Conservation (phyloP, 2,113 vertebrate genomes). For the Nicator chloris region DNA sequence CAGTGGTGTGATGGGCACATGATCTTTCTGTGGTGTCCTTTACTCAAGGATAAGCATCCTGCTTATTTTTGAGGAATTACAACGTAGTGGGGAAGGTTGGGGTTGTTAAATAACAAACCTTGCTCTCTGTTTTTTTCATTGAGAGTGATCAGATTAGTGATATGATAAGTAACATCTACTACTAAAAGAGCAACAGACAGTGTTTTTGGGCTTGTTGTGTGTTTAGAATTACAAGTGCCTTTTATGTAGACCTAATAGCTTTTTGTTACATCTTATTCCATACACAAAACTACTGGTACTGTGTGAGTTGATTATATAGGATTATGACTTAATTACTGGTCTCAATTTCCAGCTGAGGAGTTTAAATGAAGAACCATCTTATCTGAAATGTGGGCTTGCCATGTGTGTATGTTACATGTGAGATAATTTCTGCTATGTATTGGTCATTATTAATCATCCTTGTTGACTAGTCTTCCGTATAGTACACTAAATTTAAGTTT, state of each 20-base stretch:
- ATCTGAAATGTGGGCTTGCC: background rate
- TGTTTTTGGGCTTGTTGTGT: background rate
- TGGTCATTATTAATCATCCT: background rate
- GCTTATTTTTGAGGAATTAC: background rate
- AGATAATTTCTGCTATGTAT: background rate
- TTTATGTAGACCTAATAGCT: background rate
- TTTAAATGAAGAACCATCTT: background rate
- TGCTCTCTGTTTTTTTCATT: background rate
- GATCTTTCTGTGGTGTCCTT: background rate
- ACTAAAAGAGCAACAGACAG: background rate
- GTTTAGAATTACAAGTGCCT: background rate
- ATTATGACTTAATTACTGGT: background rate
- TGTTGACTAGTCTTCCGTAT: background rate
- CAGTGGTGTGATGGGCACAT: constrained; percentile 21
- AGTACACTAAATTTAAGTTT: background rate
- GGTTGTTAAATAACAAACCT: background rate
- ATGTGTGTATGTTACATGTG: background rate
- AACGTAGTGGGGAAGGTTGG: background rate
- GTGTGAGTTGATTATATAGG: background rate
- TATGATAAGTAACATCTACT: background rate
- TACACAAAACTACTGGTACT: background rate
- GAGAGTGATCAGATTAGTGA: background rate
- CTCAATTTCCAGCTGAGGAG: background rate
- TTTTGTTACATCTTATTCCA: background rate
- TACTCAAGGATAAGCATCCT: background rate